These are phyloP conservation scores for Netelia inedita DNA, from an alignment of 2,888 invertebrate species.

Conservation along the genomic window DNA sequence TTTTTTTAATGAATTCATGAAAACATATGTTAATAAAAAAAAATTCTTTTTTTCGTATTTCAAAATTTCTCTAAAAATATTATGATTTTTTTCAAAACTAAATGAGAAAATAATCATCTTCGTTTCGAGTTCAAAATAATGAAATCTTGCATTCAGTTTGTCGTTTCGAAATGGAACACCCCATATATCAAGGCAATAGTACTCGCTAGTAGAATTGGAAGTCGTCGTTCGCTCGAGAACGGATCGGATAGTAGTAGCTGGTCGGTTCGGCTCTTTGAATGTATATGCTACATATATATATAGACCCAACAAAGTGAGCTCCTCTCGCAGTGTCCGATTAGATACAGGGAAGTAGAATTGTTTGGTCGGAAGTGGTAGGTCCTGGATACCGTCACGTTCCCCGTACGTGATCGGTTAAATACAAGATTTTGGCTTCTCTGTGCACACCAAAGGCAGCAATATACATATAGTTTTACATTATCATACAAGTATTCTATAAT, in stretches of 20 bases:
- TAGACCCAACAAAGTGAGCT: neutral
- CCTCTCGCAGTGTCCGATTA: conserved; percentile 71
- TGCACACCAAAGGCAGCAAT: neutral
- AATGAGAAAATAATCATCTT: no score
- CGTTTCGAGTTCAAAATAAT: no score
- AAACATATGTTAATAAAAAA: no score
- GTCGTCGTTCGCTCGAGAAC: conserved; percentile 34
- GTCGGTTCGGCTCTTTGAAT: neutral
- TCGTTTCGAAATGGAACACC: conserved; percentile 28
- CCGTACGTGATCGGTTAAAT: conserved; percentile 40
- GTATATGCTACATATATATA: conserved; percentile 7
- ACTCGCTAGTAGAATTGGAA: conserved; percentile 15
- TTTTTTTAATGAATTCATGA: no score
- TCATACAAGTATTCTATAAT: conserved; percentile 27
- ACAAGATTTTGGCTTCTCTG: conserved; percentile 25
- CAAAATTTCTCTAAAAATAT: no score
- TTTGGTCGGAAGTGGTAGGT: conserved; percentile 64
- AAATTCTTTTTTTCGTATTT: no score
- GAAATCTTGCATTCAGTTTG: conserved; percentile 26
- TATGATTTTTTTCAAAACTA: no score
- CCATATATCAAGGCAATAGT: conserved; percentile 26
- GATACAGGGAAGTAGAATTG: conserved; percentile 73
- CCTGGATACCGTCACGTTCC: conserved; percentile 37
- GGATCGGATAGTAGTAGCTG: conserved; percentile 1
- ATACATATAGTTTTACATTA: conserved; percentile 22